Percentiles rank a stretch among this genome's conserved stretches.
phyloP scores from a whole-genome alignment of 2,888 invertebrate genomes.

The Drosophila formosana region DNA sequence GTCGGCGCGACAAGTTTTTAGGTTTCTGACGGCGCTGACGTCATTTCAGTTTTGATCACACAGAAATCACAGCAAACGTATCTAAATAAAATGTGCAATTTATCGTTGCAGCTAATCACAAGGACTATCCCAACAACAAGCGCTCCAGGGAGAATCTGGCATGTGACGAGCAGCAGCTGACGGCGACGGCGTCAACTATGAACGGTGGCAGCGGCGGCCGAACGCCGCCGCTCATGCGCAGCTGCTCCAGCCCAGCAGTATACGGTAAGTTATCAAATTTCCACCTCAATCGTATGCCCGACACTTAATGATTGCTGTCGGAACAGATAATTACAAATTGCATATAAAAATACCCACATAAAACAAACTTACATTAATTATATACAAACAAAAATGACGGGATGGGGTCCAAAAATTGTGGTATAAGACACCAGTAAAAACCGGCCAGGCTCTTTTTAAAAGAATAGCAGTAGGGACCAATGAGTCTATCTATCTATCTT shows the following conservation, averaged over 20 bases:
- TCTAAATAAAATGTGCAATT: constrained; percentile 21
- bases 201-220: constrained; percentile 84
- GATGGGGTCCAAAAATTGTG: too few species aligned
- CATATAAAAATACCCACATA: too few species aligned
- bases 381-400: too few species aligned
- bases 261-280: constrained; percentile 79
- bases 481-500: too few species aligned
- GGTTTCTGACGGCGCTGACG: constrained; percentile 61
- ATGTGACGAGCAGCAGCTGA: constrained; percentile 88
- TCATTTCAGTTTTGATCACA: constrained; percentile 53
- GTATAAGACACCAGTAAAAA: too few species aligned
- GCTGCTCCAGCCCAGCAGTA: constrained; percentile 86
- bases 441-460: too few species aligned
- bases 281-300: too few species aligned
- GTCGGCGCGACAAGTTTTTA: constrained; percentile 74
- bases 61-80: constrained; percentile 1
- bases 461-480: too few species aligned
- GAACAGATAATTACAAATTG: not conserved
- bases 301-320: not conserved
- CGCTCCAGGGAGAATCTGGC: constrained; percentile 88
- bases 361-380: too few species aligned
- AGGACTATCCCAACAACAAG: constrained; percentile 89
- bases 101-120: constrained; percentile 87
- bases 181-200: constrained; percentile 84
- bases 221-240: constrained; percentile 85